A percentile compares a stretch with the other conserved stretches of the same genome.
Evolutionary conservation across 64 coral and sea anemone species (phyloP).

Genomic region (Stylophora pistillata): DNA sequence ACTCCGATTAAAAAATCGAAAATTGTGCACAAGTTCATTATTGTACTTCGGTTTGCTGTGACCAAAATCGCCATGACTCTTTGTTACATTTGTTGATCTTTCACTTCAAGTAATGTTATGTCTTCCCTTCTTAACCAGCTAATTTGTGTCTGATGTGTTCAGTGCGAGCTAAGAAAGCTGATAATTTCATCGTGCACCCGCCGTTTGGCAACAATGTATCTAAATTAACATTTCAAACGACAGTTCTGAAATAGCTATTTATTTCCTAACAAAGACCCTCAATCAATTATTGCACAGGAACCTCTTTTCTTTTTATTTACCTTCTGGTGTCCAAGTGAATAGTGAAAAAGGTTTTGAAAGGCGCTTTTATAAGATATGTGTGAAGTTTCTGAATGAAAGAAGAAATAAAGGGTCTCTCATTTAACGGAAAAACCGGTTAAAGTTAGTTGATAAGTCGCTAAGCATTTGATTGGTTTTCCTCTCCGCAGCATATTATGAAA

Average conservation of each 20-base stretch:
- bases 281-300: conserved; percentile 9
- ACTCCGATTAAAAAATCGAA: too few relatives aligned
- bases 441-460: not conserved
- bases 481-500: not conserved
- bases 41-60: too few relatives aligned
- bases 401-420: not conserved
- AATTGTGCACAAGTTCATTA: too few relatives aligned
- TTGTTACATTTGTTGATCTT: too few relatives aligned
- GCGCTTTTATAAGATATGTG: not conserved
- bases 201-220: not conserved
- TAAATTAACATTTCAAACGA: conserved; percentile 4
- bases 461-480: not conserved
- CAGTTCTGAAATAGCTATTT: not conserved
- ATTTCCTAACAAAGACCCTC: not conserved
- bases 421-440: not conserved
- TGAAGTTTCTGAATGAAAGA: not conserved
- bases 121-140: not conserved
- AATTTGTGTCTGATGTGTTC: not conserved
- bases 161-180: not conserved
- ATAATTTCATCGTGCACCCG: not conserved
- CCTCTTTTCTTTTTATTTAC: not conserved
- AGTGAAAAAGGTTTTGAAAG: too few relatives aligned
- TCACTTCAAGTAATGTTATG: too few relatives aligned
- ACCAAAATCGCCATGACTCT: too few relatives aligned
- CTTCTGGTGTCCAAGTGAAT: not conserved